Evolutionary conservation across 2,888 invertebrate species (phyloP).

Genomic region (Amiota minor): DNA sequence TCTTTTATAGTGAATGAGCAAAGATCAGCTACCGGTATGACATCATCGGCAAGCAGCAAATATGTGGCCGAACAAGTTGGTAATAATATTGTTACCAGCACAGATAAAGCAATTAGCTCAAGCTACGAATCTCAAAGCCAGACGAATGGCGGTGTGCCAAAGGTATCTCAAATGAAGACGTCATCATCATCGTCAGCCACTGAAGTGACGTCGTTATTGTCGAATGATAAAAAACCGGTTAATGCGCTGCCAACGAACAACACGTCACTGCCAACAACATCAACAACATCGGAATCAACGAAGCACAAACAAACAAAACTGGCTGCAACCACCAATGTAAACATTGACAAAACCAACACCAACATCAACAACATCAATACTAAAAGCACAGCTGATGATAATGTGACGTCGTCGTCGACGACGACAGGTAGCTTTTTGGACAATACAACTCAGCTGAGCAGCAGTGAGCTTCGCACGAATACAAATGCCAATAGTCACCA

Average conservation of each 20-base stretch:
- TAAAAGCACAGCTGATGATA: slow-evolving; percentile 38
- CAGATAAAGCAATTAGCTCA: slow-evolving; percentile 42
- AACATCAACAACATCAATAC: slow-evolving; percentile 32
- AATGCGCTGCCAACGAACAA: slow-evolving; percentile 47
- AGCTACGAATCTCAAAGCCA: slow-evolving; percentile 55
- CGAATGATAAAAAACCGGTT: slow-evolving; percentile 49
- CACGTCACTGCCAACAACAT: slow-evolving; percentile 42
- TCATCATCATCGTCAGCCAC: slow-evolving; percentile 41
- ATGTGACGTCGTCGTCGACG: slow-evolving; percentile 38
- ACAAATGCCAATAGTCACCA: slow-evolving; percentile 23
- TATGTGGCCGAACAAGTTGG: slow-evolving; percentile 59
- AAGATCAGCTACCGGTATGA: slow-evolving; percentile 61
- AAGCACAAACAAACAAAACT: slow-evolving; percentile 46
- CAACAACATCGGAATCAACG: slow-evolving; percentile 13
- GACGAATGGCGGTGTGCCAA: slow-evolving; percentile 52
- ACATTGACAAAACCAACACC: slow-evolving; percentile 21
- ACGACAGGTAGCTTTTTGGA: no score
- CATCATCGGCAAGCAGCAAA: slow-evolving; percentile 60
- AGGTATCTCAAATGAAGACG: slow-evolving; percentile 49
- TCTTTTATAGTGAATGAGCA: slow-evolving; percentile 27
- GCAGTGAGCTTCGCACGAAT: neutral
- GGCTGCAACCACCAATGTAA: slow-evolving; percentile 34
- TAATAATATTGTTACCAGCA: slow-evolving; percentile 48
- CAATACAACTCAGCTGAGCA: no score
- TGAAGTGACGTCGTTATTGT: slow-evolving; percentile 51